Conservation (phyloP, 2,888 invertebrate species). For the Cosmia pyralina region DNA sequence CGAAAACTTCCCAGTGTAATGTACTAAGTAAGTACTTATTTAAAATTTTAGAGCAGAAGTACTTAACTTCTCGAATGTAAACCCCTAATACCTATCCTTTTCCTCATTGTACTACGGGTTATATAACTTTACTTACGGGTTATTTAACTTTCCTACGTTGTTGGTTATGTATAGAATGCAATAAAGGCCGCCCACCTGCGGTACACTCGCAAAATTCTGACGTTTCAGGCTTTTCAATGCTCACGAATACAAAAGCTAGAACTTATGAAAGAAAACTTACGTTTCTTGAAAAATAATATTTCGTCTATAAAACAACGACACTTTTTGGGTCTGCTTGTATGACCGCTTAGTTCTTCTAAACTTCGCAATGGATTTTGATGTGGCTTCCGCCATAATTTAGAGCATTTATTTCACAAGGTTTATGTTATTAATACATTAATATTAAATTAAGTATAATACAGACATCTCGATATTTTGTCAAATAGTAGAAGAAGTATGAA, state of each 20-base stretch:
- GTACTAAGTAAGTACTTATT: not conserved
- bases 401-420: not conserved
- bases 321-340: too few relatives aligned
- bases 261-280: not conserved
- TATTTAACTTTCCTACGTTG: conserved; percentile 25
- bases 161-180: conserved; percentile 22
- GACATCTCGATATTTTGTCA: too few relatives aligned
- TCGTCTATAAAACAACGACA: not conserved
- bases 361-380: not conserved
- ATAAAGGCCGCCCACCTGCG: conserved; percentile 38
- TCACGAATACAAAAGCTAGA: conserved; percentile 23
- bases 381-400: not conserved
- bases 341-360: not conserved
- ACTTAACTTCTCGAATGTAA: not conserved
- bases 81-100: not conserved
- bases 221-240: conserved; percentile 17
- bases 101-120: conserved; percentile 9
- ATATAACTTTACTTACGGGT: conserved; percentile 20
- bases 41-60: not conserved
- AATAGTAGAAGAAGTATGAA: too few relatives aligned
- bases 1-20: not conserved
- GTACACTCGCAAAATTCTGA: conserved; percentile 13
- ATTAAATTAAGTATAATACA: not conserved
- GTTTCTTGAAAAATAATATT: not conserved
- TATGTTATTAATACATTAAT: not conserved